phyloP scores from a whole-genome alignment of 2,797 vertebrate genomes.

The Sebastes itinus region DNA sequence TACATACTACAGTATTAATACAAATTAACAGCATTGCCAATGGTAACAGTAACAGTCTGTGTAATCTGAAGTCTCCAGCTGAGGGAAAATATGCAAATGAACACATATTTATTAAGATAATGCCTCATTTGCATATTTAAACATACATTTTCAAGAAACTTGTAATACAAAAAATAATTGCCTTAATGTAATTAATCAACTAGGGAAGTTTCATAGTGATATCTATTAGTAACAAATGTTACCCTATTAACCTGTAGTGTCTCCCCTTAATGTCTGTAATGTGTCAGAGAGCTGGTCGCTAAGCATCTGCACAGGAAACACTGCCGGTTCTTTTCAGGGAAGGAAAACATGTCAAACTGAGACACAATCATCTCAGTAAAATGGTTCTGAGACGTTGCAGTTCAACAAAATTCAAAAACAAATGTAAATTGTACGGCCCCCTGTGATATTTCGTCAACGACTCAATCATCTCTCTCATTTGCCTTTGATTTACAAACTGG shows the following conservation, averaged over 20 bases:
- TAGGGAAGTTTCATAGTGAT: too few relatives aligned
- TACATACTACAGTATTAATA: background rate
- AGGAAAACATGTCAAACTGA: constrained; percentile 45
- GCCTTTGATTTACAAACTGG: background rate
- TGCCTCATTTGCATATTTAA: too few relatives aligned
- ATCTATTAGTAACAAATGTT: too few relatives aligned
- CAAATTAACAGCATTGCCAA: background rate
- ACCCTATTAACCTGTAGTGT: too few relatives aligned
- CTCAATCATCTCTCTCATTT: background rate
- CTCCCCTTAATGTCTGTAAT: background rate
- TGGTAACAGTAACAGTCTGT: background rate
- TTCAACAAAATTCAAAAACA: background rate
- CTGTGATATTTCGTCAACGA: background rate
- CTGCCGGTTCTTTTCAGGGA: background rate
- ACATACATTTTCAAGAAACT: too few relatives aligned
- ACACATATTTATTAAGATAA: too few relatives aligned
- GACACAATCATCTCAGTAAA: constrained; percentile 6
- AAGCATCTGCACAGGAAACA: background rate
- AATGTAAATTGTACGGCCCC: background rate
- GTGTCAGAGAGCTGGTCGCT: background rate
- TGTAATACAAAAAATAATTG: too few relatives aligned
- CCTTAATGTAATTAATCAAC: too few relatives aligned
- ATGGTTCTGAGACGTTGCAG: background rate
- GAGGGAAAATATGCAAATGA: background rate
- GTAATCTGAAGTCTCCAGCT: background rate